Evolutionary conservation across 2,797 vertebrate species (phyloP).

Genomic region (Paramormyrops hopkinsi): DNA sequence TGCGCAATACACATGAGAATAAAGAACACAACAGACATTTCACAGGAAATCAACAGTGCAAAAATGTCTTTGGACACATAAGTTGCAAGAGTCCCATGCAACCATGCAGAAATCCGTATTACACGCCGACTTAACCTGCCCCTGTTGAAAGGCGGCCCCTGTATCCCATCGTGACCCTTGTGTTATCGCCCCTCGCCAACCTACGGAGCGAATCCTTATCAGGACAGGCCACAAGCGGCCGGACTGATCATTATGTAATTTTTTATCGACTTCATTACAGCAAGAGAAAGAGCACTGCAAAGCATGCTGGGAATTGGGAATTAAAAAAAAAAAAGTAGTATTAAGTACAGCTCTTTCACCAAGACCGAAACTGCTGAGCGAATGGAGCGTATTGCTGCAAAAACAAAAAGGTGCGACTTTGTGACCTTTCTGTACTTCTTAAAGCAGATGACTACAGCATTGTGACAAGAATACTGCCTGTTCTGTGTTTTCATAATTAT

Average conservation of each 20-base stretch:
- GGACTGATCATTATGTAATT: background rate
- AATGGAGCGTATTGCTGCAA: background rate
- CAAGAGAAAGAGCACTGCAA: background rate
- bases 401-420: background rate
- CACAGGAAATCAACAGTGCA: background rate
- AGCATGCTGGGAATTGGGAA: background rate
- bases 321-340: background rate
- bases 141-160: background rate
- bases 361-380: slow-evolving; percentile 11
- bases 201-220: background rate
- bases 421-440: background rate
- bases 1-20: background rate
- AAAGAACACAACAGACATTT: background rate
- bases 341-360: background rate
- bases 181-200: background rate
- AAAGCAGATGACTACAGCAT: background rate
- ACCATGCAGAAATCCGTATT: background rate
- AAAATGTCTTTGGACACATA: background rate
- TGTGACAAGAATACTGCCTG: background rate
- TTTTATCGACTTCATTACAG: background rate
- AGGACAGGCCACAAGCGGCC: background rate
- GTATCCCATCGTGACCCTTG: background rate
- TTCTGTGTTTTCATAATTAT: slow-evolving; percentile 7
- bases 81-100: background rate
- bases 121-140: background rate